Evolutionary conservation across 2,888 invertebrate species (phyloP), one percentile per base, ranked within the genome.

Genomic region (Synergus laeviventris): DNA sequence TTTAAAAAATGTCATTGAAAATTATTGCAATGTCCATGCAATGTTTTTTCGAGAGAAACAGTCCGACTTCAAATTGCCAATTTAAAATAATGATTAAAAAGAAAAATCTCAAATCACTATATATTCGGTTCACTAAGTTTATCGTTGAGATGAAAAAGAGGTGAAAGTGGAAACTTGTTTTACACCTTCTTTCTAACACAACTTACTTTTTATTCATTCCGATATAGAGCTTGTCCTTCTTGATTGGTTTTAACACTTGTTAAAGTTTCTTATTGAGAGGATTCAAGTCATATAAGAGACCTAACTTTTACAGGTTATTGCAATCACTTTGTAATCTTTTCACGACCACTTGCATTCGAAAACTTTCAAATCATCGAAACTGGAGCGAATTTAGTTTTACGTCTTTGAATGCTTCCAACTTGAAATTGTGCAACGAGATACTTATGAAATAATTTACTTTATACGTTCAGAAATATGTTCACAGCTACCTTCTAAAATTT

Each of bases 111-210:
- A 14, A 12, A 18, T 21, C 11, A 56, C 56, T 39, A 39, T 49
- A 66, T 70, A 49, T 70, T 70, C 21, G 49, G 70, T 70, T 45
- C 70, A 36, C 24, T 70, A 70, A 49, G 70, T 70, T 70, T 70
- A 31, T 49, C 49, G 31, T n/a, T 45, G 45, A n/a, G 31, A 49
- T n/a, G 31, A 70, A 70, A 70, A 70, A 49, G 49, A 31, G 70
- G 49, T 49, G 49, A 70, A 70, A 49, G 49, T 31, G n/a, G 12
- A 45, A 70, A 49, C 49, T 70, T 49, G 49, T 49, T 70, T 24
- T 45, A 66, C 24, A 66, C 12, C 66, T 24, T 66, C 45, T 66
- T 70, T 49, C 70, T 49, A 70, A n/a, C 49, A 49, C 49, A 70
- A 49, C 14, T 49, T n/a, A 31, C 31, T 70, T 66, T 66, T 70